Base-by-base conservation (phyloP, 1,140 invertebrate species). In the Dolichoris vasculosae region DNA sequence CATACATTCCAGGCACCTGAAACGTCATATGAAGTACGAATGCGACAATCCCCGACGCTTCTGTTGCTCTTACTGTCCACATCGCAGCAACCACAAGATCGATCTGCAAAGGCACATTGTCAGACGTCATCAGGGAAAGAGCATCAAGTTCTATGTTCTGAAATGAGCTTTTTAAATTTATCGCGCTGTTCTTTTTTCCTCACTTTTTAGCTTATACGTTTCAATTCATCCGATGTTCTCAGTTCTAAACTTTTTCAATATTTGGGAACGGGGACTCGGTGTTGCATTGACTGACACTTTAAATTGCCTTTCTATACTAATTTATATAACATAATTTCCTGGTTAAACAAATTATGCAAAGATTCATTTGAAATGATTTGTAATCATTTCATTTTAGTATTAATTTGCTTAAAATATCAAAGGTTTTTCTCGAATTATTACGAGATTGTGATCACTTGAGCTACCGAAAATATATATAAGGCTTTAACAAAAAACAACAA, bases 11-110 rank as follows among this genome's bases (percentile, higher is more conserved):
- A 92, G 90, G 63, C 92, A 92, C 75, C 86, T 94, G n/a, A 90
- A 89, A 43, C 90, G 92, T 32, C 94, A 94, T 86, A 88, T 91
- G 77, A 91, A 91, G 55, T 94, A 92, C 85, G 93, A 94, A 82
- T 94, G 94, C 85, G 91, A 91, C 78, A 92, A 89, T 64, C 87
- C 88, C 26, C 87, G 89, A 38, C 40, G 85, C 0, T 86, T 86
- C 48, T 79, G 82, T 46, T 86, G 85, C 38, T 80, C 64, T 20
- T 83, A 86, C 75, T 86, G 85, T 43, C 64, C 81, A 0, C 82
- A 86, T 51, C 76, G 85, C 8, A 80, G 75, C 35, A 83, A 86
- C 40, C 85, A 83, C 43, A 89, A 88, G 59, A 83, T 83, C 64
- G 81, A 83, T 20, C 59, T 83, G 81, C 80, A 83, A 30, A 83